Percentiles rank a stretch among this genome's conserved stretches.
phyloP scores from a whole-genome alignment of 2,888 invertebrate genomes.

The Hydrotaea cyrtoneurina region DNA sequence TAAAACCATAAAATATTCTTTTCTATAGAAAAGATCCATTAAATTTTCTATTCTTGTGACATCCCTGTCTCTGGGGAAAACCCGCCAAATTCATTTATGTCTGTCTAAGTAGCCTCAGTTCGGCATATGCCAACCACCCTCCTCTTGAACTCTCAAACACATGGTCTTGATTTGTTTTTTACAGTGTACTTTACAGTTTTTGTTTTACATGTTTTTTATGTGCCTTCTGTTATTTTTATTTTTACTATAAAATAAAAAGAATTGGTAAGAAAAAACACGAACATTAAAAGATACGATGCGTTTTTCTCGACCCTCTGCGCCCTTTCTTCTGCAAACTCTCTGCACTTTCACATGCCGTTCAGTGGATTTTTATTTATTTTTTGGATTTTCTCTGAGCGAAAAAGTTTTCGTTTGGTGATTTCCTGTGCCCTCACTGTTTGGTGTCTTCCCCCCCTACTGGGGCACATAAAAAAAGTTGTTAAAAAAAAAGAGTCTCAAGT shows the following conservation, averaged over 20 bases:
- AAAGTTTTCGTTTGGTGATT: slow-evolving; percentile 42
- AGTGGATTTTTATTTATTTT: slow-evolving; percentile 53
- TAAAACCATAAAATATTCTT: too few species aligned
- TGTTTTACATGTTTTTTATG: slow-evolving; percentile 35
- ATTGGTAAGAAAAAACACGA: slow-evolving; percentile 4
- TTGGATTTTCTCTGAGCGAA: slow-evolving; percentile 45
- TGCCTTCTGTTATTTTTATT: slow-evolving; percentile 21
- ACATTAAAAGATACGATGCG: slow-evolving; percentile 13
- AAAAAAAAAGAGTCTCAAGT: slow-evolving; percentile 51
- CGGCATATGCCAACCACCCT: background rate
- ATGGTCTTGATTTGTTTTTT: background rate
- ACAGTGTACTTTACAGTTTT: slow-evolving; percentile 10
- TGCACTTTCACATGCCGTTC: slow-evolving; percentile 11
- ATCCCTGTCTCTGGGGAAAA: too few species aligned
- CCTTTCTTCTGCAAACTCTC: slow-evolving; percentile 19
- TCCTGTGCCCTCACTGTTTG: background rate
- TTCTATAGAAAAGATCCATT: too few species aligned
- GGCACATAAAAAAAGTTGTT: slow-evolving; percentile 39
- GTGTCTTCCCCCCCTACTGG: background rate
- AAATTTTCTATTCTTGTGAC: too few species aligned
- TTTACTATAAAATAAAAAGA: slow-evolving; percentile 36
- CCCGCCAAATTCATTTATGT: too few species aligned
- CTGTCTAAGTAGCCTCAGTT: too few species aligned
- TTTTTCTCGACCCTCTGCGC: background rate
- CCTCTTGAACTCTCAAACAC: slow-evolving; percentile 1